Evolutionary conservation across 2,797 vertebrate genomes (phyloP), one percentile per base, ranked within the genome.

Genomic region (Betta splendens): DNA sequence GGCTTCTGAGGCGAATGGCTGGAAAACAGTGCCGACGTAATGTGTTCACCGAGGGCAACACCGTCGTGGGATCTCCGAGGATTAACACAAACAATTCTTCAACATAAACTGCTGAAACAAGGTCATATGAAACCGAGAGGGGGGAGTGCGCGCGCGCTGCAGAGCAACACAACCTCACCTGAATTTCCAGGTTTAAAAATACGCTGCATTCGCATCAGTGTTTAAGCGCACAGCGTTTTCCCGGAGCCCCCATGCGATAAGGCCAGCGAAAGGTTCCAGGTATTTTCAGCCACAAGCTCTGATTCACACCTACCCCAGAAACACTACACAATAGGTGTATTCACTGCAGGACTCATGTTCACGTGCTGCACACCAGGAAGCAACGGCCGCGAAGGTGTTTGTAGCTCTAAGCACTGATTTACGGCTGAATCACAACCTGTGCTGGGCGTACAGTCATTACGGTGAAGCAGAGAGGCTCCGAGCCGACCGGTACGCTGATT

Each of bases 31-130:
- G 48, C 25, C 33, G 64, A 67, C n/a, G n/a, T n/a, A n/a, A n/a
- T n/a, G n/a, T n/a, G n/a, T n/a, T 55, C 45, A 45, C 61, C 11
- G 54, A 16, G 32, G 33, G 49, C 42, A 44, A 53, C 47, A 48
- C 18, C 73, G 36, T 10, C 55, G 55, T 22, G 39, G 72, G 63
- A 81, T 62, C 59, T 47, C 23, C 67, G 77, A 31, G 61, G 85
- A 81, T 76, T 79, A 82, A 60, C 57, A 40, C 10, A 44, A 52
- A 52, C 52, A 64, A 54, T 74, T 60, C 54, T 69, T 51, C 49
- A 48, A 55, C 60, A 65, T 77, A 72, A 62, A 57, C 62, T 18
- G 43, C 47, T 64, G 25, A 69, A 72, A 67, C 57, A 81, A 85
- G 71, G 80, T 77, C 68, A 59, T 22, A 32, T 9, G 33, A 28